Percentiles rank a stretch among this genome's conserved stretches.
These are phyloP conservation scores for Pelmatolapia mariae DNA, from an alignment of 2,113 vertebrate species.

Conservation along the genomic window DNA sequence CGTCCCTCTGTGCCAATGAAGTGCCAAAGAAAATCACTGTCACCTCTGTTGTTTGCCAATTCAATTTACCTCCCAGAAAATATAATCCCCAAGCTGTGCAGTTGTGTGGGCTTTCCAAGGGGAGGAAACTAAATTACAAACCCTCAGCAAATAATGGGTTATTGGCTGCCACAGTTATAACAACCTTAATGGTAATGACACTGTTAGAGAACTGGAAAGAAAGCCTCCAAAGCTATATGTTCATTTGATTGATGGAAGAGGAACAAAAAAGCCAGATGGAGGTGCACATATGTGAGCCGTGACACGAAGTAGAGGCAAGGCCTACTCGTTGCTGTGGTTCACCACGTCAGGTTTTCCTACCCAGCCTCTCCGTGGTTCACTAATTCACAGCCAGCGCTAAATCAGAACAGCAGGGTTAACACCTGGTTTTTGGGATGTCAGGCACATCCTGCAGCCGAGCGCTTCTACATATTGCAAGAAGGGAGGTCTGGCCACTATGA, in stretches of 20 bases:
- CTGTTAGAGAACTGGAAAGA: neutral
- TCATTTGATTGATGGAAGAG: neutral
- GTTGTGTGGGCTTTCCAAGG: constrained; percentile 19
- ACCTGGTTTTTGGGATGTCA: neutral
- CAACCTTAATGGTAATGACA: neutral
- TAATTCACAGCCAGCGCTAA: constrained; percentile 9
- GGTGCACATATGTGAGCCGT: neutral
- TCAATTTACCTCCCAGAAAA: constrained; percentile 62
- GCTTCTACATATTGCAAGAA: neutral
- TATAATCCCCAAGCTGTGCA: constrained; percentile 47
- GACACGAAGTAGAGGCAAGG: neutral
- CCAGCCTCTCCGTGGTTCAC: constrained; percentile 16
- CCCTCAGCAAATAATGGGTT: constrained; percentile 5
- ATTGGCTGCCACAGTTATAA: constrained; percentile 15
- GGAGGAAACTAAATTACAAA: constrained; percentile 47
- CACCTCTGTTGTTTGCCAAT: constrained; percentile 51
- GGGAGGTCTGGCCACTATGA: neutral
- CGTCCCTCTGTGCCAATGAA: constrained; percentile 14
- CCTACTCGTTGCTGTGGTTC: neutral
- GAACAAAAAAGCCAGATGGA: neutral
- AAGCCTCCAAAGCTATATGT: neutral
- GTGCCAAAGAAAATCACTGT: constrained; percentile 53
- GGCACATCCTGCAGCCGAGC: neutral
- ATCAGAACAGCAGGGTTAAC: neutral
- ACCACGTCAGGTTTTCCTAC: neutral